These are phyloP conservation scores for Orthosia cruda DNA, from an alignment of 2,888 invertebrate genomes.

Conservation along the genomic window DNA sequence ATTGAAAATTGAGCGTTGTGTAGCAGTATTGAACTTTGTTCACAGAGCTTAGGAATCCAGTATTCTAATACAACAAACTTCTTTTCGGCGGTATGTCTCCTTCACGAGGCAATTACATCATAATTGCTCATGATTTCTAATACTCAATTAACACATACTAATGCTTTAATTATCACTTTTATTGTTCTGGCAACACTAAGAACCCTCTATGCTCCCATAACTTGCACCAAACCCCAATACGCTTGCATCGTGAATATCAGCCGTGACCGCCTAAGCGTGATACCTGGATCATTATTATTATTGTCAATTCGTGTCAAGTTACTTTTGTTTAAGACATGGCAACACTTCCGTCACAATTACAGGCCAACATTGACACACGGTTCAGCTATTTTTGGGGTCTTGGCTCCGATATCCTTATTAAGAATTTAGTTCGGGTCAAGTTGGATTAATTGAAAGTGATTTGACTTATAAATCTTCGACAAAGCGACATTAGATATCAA, in stretches of 20 bases:
- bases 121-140: too few relatives aligned
- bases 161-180: too few relatives aligned
- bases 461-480: background rate
- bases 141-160: too few relatives aligned
- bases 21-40: too few relatives aligned
- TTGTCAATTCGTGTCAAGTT: slow-evolving; percentile 68
- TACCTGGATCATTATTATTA: slow-evolving; percentile 65
- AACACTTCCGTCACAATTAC: slow-evolving; percentile 57
- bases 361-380: slow-evolving; percentile 3
- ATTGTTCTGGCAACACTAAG: too few relatives aligned
- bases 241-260: slow-evolving; percentile 46
- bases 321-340: slow-evolving; percentile 47
- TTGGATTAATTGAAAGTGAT: slow-evolving; percentile 33
- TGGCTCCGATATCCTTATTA: slow-evolving; percentile 34
- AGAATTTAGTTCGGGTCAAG: slow-evolving; percentile 10
- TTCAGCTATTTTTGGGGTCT: slow-evolving; percentile 22
- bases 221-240: slow-evolving; percentile 31
- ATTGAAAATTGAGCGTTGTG: too few relatives aligned
- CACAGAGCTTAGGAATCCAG: too few relatives aligned
- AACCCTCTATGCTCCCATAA: background rate
- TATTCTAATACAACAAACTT: too few relatives aligned
- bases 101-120: too few relatives aligned
- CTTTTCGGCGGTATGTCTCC: too few relatives aligned
- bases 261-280: slow-evolving; percentile 64
- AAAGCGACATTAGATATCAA: too few relatives aligned